These are phyloP conservation scores for Drosophila melanogaster DNA, from an alignment of 1,140 invertebrate species.

Conservation along the genomic window DNA sequence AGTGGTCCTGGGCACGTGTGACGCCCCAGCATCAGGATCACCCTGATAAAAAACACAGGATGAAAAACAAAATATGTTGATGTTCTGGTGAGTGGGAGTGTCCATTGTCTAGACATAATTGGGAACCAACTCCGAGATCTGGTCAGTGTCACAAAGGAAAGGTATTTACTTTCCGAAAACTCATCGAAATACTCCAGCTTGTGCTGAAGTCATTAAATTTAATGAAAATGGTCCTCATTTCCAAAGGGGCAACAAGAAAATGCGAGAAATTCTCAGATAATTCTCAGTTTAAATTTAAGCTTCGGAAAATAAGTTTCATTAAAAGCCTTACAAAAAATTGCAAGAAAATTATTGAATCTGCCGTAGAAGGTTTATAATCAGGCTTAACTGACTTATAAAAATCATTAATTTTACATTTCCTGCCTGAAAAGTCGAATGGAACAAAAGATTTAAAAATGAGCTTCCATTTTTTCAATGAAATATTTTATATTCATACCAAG, in stretches of 20 bases:
- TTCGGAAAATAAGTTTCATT: background rate
- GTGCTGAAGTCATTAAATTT: conserved; percentile 1
- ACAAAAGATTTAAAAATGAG: background rate
- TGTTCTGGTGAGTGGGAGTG: conserved; percentile 3
- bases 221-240: conserved; percentile 4
- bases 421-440: too few relatives aligned
- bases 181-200: conserved; percentile 5
- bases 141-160: background rate
- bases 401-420: too few relatives aligned
- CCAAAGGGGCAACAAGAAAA: background rate
- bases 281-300: background rate
- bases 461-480: background rate
- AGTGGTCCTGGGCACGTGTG: conserved; percentile 44
- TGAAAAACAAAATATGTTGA: conserved; percentile 36
- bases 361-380: too few relatives aligned
- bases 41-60: conserved; percentile 3
- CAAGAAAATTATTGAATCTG: background rate
- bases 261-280: background rate
- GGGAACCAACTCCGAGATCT: conserved; percentile 17
- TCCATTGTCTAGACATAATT: conserved; percentile 69
- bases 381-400: background rate
- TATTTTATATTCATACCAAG: conserved; percentile 1
- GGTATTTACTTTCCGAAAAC: conserved; percentile 15
- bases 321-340: background rate
- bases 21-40: conserved; percentile 24